These are phyloP conservation scores for Belgica antarctica DNA, from an alignment of 2,888 invertebrate species.

Conservation along the genomic window DNA sequence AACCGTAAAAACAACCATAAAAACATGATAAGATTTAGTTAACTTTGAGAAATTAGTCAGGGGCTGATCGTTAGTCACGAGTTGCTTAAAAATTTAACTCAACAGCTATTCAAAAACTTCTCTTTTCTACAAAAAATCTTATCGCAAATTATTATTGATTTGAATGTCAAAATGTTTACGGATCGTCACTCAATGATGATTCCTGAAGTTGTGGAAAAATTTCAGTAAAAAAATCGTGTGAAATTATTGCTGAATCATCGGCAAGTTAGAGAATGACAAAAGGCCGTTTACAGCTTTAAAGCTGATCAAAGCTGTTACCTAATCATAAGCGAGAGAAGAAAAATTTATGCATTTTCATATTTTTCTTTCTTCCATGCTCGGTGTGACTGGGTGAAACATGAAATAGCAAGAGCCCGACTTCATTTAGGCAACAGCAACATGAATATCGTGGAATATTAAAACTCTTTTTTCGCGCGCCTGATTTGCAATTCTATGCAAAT, in stretches of 20 bases:
- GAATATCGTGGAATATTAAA: conserved; percentile 35
- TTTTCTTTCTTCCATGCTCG: not conserved
- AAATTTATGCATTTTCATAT: not conserved
- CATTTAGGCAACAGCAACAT: conserved; percentile 11
- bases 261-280: not conserved
- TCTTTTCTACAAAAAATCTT: too few species aligned
- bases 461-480: not conserved
- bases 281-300: not conserved
- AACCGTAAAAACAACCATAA: not conserved
- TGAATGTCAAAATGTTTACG: too few species aligned
- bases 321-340: conserved; percentile 2
- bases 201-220: too few species aligned
- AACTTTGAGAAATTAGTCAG: not conserved
- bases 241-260: conserved; percentile 2
- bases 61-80: too few species aligned
- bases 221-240: not conserved
- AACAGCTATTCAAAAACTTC: too few species aligned
- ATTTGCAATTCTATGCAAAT: conserved; percentile 17
- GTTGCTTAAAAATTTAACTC: too few species aligned
- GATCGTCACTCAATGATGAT: too few species aligned
- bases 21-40: not conserved
- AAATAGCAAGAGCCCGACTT: not conserved
- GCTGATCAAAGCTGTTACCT: conserved; percentile 4
- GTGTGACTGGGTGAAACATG: not conserved
- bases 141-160: too few species aligned